Evolutionary conservation across 2,888 invertebrate genomes (phyloP), one percentile per base, ranked within the genome.

Genomic region (Pardosa pseudoannulata): DNA sequence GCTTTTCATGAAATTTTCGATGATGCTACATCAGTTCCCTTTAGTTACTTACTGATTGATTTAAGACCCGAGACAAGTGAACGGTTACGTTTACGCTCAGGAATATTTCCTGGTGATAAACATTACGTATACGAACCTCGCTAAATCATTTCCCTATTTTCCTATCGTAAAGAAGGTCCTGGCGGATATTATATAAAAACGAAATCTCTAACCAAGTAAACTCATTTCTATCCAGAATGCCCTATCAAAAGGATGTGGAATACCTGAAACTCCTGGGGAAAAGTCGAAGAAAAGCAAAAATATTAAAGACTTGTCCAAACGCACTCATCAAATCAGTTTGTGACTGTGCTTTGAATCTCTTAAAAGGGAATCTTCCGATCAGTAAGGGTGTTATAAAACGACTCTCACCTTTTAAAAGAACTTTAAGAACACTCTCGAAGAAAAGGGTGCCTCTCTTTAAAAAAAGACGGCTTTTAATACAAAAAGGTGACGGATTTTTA

Each of bases 271-370:
- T 56, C 23, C 9, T 81, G 7, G 27, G 50, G 0, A 81, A 81
- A 28, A 29, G 56, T 62, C 39, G 64, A 62, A 27, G 31, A 9
- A 75, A 70, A 46, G 27, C 6, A 19, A 6, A 0, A n/a, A 6
- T 75, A 5, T 31, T 81, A 19, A 41, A 23, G 32, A 68, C 70
- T 0, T 74, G 39, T 7, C 32, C 68, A 3, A 70, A 70, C 19
- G 32, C 23, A 0, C 27, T 70, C 13, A 80, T 73, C 31, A 67
- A 80, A 29, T 72, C 7, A 1, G 36, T 73, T n/a, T 80, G 73
- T 46, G 80, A 80, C 50, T 80, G 80, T 73, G 80, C 29, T 13
- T 19, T 73, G 0, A 80, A 80, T 72, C n/a, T 73, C 7, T 29
- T 80, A 46, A 41, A 65, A 65, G 72, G 73, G 0, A 80, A 80